Conservation (phyloP, 1,140 invertebrate genomes). For the Listronotus bonariensis region DNA sequence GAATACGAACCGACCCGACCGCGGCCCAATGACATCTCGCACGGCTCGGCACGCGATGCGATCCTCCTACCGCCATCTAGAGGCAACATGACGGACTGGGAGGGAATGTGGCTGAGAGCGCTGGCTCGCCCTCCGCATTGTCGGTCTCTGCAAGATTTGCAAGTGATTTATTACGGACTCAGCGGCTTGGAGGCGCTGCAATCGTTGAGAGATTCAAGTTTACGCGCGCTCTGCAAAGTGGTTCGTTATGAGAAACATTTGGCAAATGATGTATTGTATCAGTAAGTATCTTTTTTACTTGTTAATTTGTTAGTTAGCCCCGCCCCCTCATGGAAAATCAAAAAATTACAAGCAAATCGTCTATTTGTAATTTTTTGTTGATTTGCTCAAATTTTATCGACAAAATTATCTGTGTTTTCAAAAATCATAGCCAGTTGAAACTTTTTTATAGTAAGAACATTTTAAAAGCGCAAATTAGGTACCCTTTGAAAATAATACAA, state of each 20-base stretch:
- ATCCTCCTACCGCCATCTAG: slow-evolving; percentile 41
- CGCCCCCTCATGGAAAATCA: too few relatives aligned
- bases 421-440: too few relatives aligned
- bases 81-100: slow-evolving; percentile 60
- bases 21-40: slow-evolving; percentile 1
- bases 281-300: slow-evolving; percentile 64
- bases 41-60: background rate
- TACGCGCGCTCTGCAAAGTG: slow-evolving; percentile 70
- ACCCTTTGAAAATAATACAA: too few relatives aligned
- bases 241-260: slow-evolving; percentile 76
- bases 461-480: too few relatives aligned
- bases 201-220: slow-evolving; percentile 70
- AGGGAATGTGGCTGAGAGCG: slow-evolving; percentile 67
- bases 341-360: too few relatives aligned
- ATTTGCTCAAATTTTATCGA: too few relatives aligned
- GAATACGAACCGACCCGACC: slow-evolving; percentile 7
- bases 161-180: slow-evolving; percentile 76
- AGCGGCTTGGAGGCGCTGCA: slow-evolving; percentile 75
- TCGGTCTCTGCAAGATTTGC: slow-evolving; percentile 72
- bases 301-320: too few relatives aligned
- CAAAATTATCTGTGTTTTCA: too few relatives aligned
- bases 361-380: too few relatives aligned
- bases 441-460: too few relatives aligned
- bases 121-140: slow-evolving; percentile 66
- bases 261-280: slow-evolving; percentile 80